phyloP scores from a whole-genome alignment of 2,888 invertebrate genomes.

The Amiota communis region DNA sequence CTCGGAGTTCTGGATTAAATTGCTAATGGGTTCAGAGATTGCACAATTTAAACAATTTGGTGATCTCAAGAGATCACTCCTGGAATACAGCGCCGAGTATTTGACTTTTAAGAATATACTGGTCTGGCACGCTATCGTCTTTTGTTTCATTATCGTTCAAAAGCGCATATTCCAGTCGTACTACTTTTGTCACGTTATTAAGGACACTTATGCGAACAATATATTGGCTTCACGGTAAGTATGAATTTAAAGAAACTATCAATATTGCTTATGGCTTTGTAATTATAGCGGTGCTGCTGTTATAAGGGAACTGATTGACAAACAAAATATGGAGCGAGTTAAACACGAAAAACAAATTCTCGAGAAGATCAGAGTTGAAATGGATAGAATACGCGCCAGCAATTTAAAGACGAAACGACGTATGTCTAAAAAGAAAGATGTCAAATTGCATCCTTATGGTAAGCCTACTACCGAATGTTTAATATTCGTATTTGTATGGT shows the following conservation, averaged over 20 bases:
- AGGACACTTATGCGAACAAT: slow-evolving; percentile 95
- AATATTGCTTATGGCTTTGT: neutral
- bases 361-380: slow-evolving; percentile 92
- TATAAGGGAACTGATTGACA: slow-evolving; percentile 90
- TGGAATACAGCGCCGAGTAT: slow-evolving; percentile 49
- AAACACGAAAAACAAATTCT: slow-evolving; percentile 87
- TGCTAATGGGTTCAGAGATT: slow-evolving; percentile 26
- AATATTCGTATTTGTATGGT: too few relatives aligned
- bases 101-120: slow-evolving; percentile 77
- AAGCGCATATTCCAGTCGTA: slow-evolving; percentile 93
- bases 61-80: slow-evolving; percentile 25
- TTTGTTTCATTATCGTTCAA: slow-evolving; percentile 92
- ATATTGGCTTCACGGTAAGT: slow-evolving; percentile 90
- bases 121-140: slow-evolving; percentile 95
- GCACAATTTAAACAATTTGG: slow-evolving; percentile 70
- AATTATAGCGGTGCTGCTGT: slow-evolving; percentile 87
- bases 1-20: neutral
- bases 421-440: slow-evolving; percentile 67
- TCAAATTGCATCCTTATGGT: slow-evolving; percentile 20
- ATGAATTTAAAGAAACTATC: neutral
- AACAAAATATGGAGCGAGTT: slow-evolving; percentile 89
- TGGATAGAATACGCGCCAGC: slow-evolving; percentile 92
- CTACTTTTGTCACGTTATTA: slow-evolving; percentile 97
- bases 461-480: neutral
- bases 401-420: slow-evolving; percentile 89